These are phyloP conservation scores for Lepidochrysops patricia DNA, from an alignment of 2,888 invertebrate species.

Conservation along the genomic window DNA sequence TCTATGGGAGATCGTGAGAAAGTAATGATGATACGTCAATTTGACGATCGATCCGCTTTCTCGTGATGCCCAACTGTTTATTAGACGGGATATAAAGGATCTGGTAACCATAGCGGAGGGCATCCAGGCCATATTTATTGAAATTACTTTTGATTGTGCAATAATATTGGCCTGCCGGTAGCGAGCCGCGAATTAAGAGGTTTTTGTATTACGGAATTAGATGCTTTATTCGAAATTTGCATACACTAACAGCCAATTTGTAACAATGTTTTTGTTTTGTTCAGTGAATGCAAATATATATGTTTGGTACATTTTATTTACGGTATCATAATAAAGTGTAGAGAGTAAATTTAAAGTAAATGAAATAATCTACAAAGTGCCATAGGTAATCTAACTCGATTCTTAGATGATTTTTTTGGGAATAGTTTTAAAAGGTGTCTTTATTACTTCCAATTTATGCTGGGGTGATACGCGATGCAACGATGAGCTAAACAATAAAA, in stretches of 20 bases:
- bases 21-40: constrained; percentile 73
- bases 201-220: constrained; percentile 61
- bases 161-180: constrained; percentile 62
- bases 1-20: constrained; percentile 59
- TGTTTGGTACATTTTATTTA: no score
- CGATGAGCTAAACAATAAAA: no score
- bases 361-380: no score
- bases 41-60: constrained; percentile 63
- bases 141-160: constrained; percentile 72
- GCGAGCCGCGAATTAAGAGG: constrained; percentile 56
- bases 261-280: constrained; percentile 7
- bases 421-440: no score
- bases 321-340: no score
- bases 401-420: no score
- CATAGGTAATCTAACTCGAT: no score
- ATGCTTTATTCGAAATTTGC: constrained; percentile 44
- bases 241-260: constrained; percentile 16
- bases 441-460: no score
- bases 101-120: constrained; percentile 47
- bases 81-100: constrained; percentile 64
- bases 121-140: constrained; percentile 63
- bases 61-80: constrained; percentile 69
- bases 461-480: no score
- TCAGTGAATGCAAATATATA: not conserved
- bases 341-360: no score